Percentiles rank a stretch among this genome's conserved stretches.
Evolutionary conservation across 2,113 vertebrate genomes (phyloP).

Genomic region (Glaucidium brasilianum): DNA sequence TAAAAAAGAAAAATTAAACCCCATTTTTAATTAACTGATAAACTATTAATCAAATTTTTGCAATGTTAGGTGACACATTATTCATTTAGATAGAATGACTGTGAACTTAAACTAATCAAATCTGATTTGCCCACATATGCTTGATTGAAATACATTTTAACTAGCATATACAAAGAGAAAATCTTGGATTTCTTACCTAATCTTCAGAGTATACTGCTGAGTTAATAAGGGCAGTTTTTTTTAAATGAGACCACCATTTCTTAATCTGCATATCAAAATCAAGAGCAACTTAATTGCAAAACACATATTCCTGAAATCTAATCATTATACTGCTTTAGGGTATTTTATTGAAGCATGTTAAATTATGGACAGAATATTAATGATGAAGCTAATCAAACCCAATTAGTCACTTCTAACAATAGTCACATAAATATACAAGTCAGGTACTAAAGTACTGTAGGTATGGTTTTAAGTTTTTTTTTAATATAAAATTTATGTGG

Average conservation of each 20-base stretch:
- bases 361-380: constrained; percentile 90
- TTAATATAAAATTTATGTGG: constrained; percentile 71
- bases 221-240: constrained; percentile 86
- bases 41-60: constrained; percentile 89
- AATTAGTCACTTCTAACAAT: constrained; percentile 90
- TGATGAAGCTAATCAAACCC: constrained; percentile 88
- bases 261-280: constrained; percentile 90
- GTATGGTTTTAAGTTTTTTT: constrained; percentile 69
- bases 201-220: constrained; percentile 85
- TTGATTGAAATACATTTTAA: constrained; percentile 89
- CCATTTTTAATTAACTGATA: constrained; percentile 88
- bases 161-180: constrained; percentile 85
- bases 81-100: constrained; percentile 88
- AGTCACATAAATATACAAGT: constrained; percentile 89
- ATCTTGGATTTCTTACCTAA: constrained; percentile 84
- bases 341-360: constrained; percentile 89
- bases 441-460: constrained; percentile 77
- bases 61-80: constrained; percentile 89
- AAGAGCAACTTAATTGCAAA: constrained; percentile 89
- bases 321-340: constrained; percentile 88
- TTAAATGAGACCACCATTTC: constrained; percentile 85
- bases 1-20: constrained; percentile 84
- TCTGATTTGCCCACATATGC: constrained; percentile 87
- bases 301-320: constrained; percentile 91
- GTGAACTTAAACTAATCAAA: constrained; percentile 89